A percentile compares a stretch with the other conserved stretches of the same genome.
Conservation (phyloP, 2,888 invertebrate species). For the Miltochrista miniata region DNA sequence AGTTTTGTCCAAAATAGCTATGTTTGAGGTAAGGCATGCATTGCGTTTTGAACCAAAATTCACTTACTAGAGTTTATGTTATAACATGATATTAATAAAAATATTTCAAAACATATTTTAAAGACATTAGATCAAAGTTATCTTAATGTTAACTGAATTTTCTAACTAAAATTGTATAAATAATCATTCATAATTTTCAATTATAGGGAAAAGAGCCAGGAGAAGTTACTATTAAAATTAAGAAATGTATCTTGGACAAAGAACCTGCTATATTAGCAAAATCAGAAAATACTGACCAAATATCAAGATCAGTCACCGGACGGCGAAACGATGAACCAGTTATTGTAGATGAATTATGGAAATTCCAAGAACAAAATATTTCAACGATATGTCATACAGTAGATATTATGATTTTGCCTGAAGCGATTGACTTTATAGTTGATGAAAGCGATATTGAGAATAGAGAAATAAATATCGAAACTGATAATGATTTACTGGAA, state of each 20-base stretch:
- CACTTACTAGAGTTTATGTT: no score
- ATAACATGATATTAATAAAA: no score
- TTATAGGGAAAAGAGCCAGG: slow-evolving; percentile 14
- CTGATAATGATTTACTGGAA: neutral
- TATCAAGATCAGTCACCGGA: neutral
- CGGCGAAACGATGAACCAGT: slow-evolving; percentile 4
- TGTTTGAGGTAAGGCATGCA: slow-evolving; percentile 73
- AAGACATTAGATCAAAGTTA: no score
- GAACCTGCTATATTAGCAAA: neutral
- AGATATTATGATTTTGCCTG: slow-evolving; percentile 3
- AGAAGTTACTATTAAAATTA: slow-evolving; percentile 6
- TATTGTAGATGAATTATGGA: slow-evolving; percentile 17
- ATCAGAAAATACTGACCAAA: neutral
- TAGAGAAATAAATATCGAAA: no score
- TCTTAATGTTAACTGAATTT: no score
- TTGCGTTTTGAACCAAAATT: no score
- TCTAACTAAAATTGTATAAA: no score
- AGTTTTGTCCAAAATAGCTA: slow-evolving; percentile 65
- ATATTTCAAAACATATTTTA: no score
- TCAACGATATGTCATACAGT: neutral
- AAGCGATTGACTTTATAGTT: neutral
- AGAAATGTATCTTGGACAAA: slow-evolving; percentile 4
- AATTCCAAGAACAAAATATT: slow-evolving; percentile 6
- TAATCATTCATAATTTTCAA: no score
- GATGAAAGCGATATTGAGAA: neutral